These are phyloP conservation scores for Blastomussa wellsi DNA, from an alignment of 92 coral and sea anemone genomes.

Conservation along the genomic window DNA sequence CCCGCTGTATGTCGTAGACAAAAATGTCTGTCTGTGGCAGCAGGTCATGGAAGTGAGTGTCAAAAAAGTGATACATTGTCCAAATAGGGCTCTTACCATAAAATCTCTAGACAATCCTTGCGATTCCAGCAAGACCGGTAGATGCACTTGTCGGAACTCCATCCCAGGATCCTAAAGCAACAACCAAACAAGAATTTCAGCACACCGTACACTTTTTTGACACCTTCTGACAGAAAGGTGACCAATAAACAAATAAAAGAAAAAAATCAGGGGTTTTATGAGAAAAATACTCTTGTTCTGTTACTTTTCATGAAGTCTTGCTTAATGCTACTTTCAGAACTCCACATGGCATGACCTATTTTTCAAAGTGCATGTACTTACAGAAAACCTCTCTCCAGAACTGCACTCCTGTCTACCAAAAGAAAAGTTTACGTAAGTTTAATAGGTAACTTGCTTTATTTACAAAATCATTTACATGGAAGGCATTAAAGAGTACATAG, in stretches of 20 bases:
- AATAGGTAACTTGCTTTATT: constrained; percentile 37
- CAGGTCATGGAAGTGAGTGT: constrained; percentile 25
- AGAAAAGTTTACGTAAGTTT: constrained; percentile 34
- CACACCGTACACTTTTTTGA: background rate
- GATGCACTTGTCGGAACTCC: constrained; percentile 44
- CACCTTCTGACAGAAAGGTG: constrained; percentile 9
- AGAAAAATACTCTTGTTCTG: constrained; percentile 5
- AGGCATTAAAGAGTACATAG: constrained; percentile 22
- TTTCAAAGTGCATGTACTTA: constrained; percentile 33
- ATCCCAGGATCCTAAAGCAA: constrained; percentile 50
- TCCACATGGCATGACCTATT: constrained; percentile 16
- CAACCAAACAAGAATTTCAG: constrained; percentile 39
- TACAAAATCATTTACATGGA: constrained; percentile 15
- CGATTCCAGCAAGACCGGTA: constrained; percentile 38
- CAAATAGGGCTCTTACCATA: constrained; percentile 16
- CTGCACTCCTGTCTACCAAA: constrained; percentile 40
- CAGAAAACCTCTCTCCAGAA: constrained; percentile 50
- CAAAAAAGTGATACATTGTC: constrained; percentile 40
- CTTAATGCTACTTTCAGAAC: background rate
- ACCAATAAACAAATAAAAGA: constrained; percentile 10
- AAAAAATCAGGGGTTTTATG: constrained; percentile 1
- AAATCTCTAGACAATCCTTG: constrained; percentile 43
- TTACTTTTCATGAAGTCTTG: constrained; percentile 8
- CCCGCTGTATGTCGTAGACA: constrained; percentile 23
- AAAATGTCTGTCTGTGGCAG: background rate